phyloP scores from a whole-genome alignment of 2,797 vertebrate genomes.

The Luscinia megarhynchos region DNA sequence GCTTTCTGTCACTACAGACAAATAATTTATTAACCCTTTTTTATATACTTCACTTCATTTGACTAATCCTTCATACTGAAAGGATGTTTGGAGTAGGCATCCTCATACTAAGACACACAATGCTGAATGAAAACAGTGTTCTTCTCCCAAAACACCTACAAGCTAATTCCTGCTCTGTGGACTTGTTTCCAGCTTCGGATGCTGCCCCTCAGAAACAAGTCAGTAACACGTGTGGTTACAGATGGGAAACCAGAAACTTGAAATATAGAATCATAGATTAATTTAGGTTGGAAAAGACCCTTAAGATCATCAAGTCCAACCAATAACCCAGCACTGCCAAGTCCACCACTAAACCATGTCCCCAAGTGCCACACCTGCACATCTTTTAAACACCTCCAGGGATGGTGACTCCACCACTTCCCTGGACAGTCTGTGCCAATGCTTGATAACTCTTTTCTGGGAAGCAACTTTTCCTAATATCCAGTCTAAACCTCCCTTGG shows the following conservation, averaged over 20 bases:
- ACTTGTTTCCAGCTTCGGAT: neutral
- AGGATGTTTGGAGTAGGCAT: neutral
- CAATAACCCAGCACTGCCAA: neutral
- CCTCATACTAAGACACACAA: neutral
- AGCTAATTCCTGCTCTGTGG: neutral
- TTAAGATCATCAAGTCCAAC: neutral
- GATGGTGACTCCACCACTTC: neutral
- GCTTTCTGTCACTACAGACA: neutral
- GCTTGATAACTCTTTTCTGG: fast-evolving
- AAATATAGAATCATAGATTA: neutral
- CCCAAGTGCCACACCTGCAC: fast-evolving
- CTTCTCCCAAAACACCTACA: neutral
- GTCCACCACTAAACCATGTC: neutral
- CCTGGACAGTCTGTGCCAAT: neutral
- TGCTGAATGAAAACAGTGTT: neutral
- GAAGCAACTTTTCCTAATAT: neutral
- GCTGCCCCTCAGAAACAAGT: neutral
- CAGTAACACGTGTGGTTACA: neutral
- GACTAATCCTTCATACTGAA: neutral
- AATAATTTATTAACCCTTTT: neutral
- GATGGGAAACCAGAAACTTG: neutral
- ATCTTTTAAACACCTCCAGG: neutral
- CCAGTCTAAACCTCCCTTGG: neutral
- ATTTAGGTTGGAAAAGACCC: neutral
- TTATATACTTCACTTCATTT: neutral